These are phyloP conservation scores for Eufriesea mexicana DNA, from an alignment of 1,140 invertebrate genomes.

Conservation along the genomic window DNA sequence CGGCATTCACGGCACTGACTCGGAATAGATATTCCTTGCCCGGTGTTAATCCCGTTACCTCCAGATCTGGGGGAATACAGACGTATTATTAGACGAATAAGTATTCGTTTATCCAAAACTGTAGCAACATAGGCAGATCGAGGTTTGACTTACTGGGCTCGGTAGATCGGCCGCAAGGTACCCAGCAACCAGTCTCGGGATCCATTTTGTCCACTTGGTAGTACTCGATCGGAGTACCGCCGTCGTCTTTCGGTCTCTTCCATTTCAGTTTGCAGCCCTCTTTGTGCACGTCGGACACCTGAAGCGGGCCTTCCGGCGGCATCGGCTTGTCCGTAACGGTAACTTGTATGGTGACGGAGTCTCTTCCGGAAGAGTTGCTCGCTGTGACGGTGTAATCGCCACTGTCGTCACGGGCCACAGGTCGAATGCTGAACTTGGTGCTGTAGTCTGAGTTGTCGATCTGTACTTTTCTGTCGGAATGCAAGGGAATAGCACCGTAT, in stretches of 20 bases:
- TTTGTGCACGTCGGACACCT: conserved; percentile 95
- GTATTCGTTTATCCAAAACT: too few relatives aligned
- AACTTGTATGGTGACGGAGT: conserved; percentile 94
- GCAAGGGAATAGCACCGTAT: conserved; percentile 85
- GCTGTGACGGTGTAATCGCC: conserved; percentile 95
- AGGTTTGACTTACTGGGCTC: conserved; percentile 86
- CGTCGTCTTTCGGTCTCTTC: conserved; percentile 95
- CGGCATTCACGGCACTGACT: conserved; percentile 96
- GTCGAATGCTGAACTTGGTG: conserved; percentile 92
- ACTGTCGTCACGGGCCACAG: conserved; percentile 90
- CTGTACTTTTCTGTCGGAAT: conserved; percentile 85
- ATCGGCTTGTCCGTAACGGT: conserved; percentile 95
- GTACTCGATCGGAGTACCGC: conserved; percentile 93
- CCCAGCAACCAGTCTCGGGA: conserved; percentile 96
- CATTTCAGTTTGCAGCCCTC: conserved; percentile 97
- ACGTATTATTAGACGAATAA: too few relatives aligned
- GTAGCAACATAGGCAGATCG: background rate
- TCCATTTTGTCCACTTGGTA: conserved; percentile 98
- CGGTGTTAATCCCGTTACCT: conserved; percentile 93
- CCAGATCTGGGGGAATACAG: conserved; percentile 83
- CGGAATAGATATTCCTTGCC: conserved; percentile 97
- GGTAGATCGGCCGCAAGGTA: conserved; percentile 92
- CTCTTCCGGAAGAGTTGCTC: conserved; percentile 92
- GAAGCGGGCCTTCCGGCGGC: conserved; percentile 93
- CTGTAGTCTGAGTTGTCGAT: conserved; percentile 94